A percentile compares a stretch with the other conserved stretches of the same genome.
Conservation (phyloP, 2,888 invertebrate species). For the Drosophila affinis region DNA sequence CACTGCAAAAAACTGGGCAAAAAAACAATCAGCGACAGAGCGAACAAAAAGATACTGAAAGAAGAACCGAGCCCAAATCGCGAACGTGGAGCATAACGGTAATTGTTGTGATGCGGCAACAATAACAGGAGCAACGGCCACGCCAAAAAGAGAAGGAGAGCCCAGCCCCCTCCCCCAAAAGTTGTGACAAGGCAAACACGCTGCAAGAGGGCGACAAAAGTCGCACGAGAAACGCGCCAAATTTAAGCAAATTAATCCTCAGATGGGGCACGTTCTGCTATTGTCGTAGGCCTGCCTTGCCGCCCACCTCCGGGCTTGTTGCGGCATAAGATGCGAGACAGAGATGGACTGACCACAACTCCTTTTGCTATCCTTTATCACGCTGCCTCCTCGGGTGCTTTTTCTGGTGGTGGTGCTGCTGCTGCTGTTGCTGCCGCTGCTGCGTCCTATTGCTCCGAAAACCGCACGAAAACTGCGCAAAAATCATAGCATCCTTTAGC, state of each 20-base stretch:
- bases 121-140: slow-evolving; percentile 7
- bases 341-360: slow-evolving; percentile 26
- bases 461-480: slow-evolving; percentile 81
- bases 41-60: slow-evolving; percentile 2
- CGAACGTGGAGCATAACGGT: background rate
- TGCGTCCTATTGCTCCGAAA: slow-evolving; percentile 76
- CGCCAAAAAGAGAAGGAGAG: background rate
- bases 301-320: background rate
- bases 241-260: background rate
- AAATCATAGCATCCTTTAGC: slow-evolving; percentile 66
- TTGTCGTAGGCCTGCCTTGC: background rate
- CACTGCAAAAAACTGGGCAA: slow-evolving; percentile 21
- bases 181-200: too few relatives aligned
- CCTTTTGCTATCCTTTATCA: slow-evolving; percentile 11
- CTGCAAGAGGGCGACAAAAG: slow-evolving; percentile 4
- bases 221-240: slow-evolving; percentile 33
- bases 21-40: slow-evolving; percentile 19
- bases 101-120: slow-evolving; percentile 1
- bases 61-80: background rate
- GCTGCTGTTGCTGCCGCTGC: slow-evolving; percentile 43
- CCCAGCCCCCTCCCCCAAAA: background rate
- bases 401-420: slow-evolving; percentile 26
- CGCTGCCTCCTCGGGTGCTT: slow-evolving; percentile 23
- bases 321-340: background rate
- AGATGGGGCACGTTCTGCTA: background rate